A percentile compares a stretch with the other conserved stretches of the same genome.
These are phyloP conservation scores for Drosophila virilis DNA, from an alignment of 1,140 invertebrate genomes.

Conservation along the genomic window DNA sequence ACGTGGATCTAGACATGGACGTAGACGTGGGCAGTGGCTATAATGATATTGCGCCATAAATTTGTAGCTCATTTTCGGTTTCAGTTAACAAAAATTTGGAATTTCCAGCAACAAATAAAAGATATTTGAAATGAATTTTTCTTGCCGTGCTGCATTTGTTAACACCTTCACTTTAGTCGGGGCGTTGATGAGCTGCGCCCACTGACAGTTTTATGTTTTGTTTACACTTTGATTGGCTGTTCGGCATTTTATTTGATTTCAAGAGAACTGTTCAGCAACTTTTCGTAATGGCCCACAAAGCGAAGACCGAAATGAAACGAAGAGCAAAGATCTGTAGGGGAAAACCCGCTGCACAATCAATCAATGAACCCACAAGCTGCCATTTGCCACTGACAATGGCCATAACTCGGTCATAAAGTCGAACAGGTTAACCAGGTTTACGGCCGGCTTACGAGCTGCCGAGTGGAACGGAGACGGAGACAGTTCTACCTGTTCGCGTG, in stretches of 20 bases:
- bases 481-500: slow-evolving; percentile 62
- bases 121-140: slow-evolving; percentile 32
- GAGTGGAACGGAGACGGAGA: slow-evolving; percentile 17
- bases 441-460: background rate
- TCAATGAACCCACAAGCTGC: slow-evolving; percentile 16
- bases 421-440: slow-evolving; percentile 18
- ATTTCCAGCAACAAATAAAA: slow-evolving; percentile 13
- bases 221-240: slow-evolving; percentile 70
- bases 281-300: background rate
- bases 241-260: slow-evolving; percentile 21
- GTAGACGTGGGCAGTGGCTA: slow-evolving; percentile 17
- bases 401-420: slow-evolving; percentile 12
- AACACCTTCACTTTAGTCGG: slow-evolving; percentile 73
- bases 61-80: slow-evolving; percentile 47
- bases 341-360: slow-evolving; percentile 20
- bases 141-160: slow-evolving; percentile 51
- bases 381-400: slow-evolving; percentile 7
- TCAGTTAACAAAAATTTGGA: slow-evolving; percentile 15
- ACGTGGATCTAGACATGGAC: background rate
- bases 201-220: slow-evolving; percentile 84
- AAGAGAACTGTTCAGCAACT: slow-evolving; percentile 18
- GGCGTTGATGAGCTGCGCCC: slow-evolving; percentile 66
- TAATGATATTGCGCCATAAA: slow-evolving; percentile 54
- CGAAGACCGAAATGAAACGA: background rate
- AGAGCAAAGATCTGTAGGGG: slow-evolving; percentile 4